Base-by-base conservation (phyloP, 2,113 vertebrate genomes). In the Salvelinus alpinus region DNA sequence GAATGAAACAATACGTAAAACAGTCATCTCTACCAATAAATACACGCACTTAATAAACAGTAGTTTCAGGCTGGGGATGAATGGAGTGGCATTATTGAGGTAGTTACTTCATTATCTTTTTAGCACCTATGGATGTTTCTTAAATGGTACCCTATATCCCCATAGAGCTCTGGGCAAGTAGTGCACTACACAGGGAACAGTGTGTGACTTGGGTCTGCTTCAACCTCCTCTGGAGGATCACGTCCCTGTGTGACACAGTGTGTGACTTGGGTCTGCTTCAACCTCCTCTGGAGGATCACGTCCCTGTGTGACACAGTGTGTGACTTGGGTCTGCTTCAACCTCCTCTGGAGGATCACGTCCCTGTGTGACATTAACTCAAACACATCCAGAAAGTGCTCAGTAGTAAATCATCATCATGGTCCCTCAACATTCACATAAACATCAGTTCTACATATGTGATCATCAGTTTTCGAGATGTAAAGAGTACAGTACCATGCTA, bases 331-430 rank as follows among this genome's bases (percentile, higher is more conserved):
- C 20, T 60, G 48, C 51, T 38, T 67, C 29, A 68, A 12, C 27
- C 60, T 76, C 54, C 34, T 60, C 80, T 14, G 71, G 31, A 44
- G 65, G 29, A 31, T 66, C 24, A 14, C 31, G 14, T 20, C 25
- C 11, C 27, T 16, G 1, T 60, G 57, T 22, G 5, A 54, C 25
- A 11, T 9, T 6, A 24, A 16, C 60, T 22, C 25, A 38, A 66
- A 22, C 18, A 22, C 18, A 44, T 71, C 5, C 71, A 27, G 44
- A 90, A 91, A 91, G 86, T 90, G 91, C 90, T 92, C 76, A 72
- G 77, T 74, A 81, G 74, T 84, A 82, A 84, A 84, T 66, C 71
- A 78, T 85, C 85, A 84, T 69, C 68, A 77, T 84, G 47, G 77
- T 80, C 75, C 54, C 73, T 80, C 68, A 54, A 64, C 59, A 76